Conservation (phyloP, 2,888 invertebrate species). For the Metacarcinus magister region DNA sequence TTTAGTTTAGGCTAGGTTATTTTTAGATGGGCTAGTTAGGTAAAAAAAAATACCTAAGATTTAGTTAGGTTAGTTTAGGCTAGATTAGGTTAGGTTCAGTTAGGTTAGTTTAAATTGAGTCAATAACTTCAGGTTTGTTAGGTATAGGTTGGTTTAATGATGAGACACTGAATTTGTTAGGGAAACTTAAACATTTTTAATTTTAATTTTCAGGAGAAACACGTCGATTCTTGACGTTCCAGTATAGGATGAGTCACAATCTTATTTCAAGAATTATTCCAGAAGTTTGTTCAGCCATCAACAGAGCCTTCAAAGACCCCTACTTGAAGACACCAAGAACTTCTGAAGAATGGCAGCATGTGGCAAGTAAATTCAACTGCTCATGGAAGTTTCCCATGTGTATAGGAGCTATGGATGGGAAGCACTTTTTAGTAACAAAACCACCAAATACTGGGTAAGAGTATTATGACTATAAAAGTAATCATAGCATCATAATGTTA, state of each 20-base stretch:
- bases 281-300: slow-evolving; percentile 53
- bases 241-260: slow-evolving; percentile 57
- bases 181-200: neutral
- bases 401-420: neutral
- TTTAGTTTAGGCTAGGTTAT: no score
- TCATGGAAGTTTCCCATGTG: slow-evolving; percentile 35
- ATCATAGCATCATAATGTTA: slow-evolving; percentile 20
- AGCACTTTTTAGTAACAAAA: no score
- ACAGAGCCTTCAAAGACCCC: slow-evolving; percentile 47
- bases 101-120: no score
- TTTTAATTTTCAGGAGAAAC: slow-evolving; percentile 48
- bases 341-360: slow-evolving; percentile 58
- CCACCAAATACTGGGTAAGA: slow-evolving; percentile 19
- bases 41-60: no score
- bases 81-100: no score
- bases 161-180: no score
- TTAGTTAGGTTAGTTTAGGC: no score
- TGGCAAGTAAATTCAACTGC: slow-evolving; percentile 35
- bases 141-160: no score
- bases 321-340: slow-evolving; percentile 43
- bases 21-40: no score
- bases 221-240: slow-evolving; percentile 51
- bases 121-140: no score
- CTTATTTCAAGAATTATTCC: neutral
- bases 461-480: slow-evolving; percentile 1